Evolutionary conservation across 2,888 invertebrate species (phyloP).

Genomic region (Dolichomitus sp.): DNA sequence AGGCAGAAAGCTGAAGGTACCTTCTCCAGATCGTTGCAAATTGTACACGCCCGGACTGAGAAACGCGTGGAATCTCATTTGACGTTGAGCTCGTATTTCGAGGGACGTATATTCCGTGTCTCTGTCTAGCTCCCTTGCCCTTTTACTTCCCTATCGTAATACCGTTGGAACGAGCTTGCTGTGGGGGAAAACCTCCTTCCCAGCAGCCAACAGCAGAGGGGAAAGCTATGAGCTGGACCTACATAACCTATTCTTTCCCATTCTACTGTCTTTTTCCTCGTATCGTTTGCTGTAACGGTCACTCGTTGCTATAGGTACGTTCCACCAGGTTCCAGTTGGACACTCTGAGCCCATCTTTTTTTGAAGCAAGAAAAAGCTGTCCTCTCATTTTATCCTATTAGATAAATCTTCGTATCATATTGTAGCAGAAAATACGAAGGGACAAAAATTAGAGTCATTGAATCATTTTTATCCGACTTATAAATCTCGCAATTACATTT

Average conservation of each 20-base stretch:
- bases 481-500: neutral
- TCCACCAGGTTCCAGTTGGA: slow-evolving; percentile 20
- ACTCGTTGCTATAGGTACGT: slow-evolving; percentile 72
- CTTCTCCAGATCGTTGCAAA: slow-evolving; percentile 65
- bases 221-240: neutral
- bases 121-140: slow-evolving; percentile 33
- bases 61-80: slow-evolving; percentile 75
- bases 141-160: slow-evolving; percentile 27
- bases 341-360: neutral
- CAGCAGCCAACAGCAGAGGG: slow-evolving; percentile 19
- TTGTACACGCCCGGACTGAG: slow-evolving; percentile 67
- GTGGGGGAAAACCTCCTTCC: neutral
- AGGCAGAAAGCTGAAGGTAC: slow-evolving; percentile 31
- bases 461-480: neutral
- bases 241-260: slow-evolving; percentile 17
- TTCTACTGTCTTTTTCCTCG: slow-evolving; percentile 47
- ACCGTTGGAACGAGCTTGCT: slow-evolving; percentile 42
- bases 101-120: slow-evolving; percentile 65
- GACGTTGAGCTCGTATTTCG: slow-evolving; percentile 73
- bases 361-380: neutral
- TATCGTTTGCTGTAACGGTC: slow-evolving; percentile 72
- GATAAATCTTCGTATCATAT: neutral
- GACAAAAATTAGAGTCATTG: neutral
- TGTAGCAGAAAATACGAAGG: neutral
- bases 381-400: neutral